Percentiles rank a stretch among this genome's conserved stretches.
phyloP scores from a whole-genome alignment of 2,113 vertebrate species.

The Notothenia coriiceps region DNA sequence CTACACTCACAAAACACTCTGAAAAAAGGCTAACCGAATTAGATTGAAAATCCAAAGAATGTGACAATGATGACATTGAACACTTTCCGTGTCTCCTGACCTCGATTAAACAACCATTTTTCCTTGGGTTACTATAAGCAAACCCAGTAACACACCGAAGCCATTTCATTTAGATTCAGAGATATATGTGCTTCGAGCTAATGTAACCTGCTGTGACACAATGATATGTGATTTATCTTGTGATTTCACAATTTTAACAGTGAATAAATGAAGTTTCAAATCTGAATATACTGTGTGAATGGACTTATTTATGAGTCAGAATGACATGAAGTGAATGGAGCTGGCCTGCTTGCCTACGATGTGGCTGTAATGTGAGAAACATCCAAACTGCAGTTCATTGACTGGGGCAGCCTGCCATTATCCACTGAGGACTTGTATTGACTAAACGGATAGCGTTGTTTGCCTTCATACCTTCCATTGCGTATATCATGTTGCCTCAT shows the following conservation, averaged over 20 bases:
- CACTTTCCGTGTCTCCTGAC: not conserved
- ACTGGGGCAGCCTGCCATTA: constrained; percentile 59
- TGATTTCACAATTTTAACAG: constrained; percentile 9
- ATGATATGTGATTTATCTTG: constrained; percentile 13
- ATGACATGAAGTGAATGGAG: constrained; percentile 18
- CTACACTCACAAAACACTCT: not conserved
- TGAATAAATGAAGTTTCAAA: constrained; percentile 26
- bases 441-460: constrained; percentile 33
- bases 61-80: constrained; percentile 16
- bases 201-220: constrained; percentile 17
- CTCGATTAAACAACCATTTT: not conserved
- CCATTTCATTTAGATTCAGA: not conserved
- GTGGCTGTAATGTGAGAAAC: constrained; percentile 69
- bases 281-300: not conserved
- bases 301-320: constrained; percentile 5
- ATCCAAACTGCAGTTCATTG: constrained; percentile 61
- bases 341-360: constrained; percentile 9
- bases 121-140: not conserved
- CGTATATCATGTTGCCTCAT: constrained; percentile 96
- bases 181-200: constrained; percentile 22
- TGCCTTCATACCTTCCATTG: constrained; percentile 92
- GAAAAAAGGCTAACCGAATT: constrained; percentile 3
- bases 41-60: constrained; percentile 12
- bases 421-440: constrained; percentile 50
- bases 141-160: not conserved